Percentiles rank a stretch among this genome's conserved stretches.
phyloP scores from a whole-genome alignment of 1,140 invertebrate species.

The Trichogramma pretiosum region DNA sequence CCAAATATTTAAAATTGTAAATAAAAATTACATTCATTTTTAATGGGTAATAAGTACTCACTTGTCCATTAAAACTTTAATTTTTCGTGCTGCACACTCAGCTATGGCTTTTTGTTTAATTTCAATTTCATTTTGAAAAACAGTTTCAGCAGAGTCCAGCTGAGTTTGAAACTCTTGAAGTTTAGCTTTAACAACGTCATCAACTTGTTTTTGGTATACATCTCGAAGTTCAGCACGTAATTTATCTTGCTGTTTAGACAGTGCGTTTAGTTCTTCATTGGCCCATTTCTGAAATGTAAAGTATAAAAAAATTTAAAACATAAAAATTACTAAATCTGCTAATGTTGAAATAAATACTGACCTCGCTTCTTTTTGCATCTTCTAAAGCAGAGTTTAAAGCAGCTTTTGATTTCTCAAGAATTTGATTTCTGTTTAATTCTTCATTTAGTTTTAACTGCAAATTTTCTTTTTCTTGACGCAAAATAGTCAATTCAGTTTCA shows the following conservation, averaged over 20 bases:
- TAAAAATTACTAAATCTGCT: constrained; percentile 12
- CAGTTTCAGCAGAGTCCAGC: constrained; percentile 57
- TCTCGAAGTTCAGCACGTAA: constrained; percentile 59
- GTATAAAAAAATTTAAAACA: neutral
- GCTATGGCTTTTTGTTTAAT: constrained; percentile 57
- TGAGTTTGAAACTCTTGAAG: constrained; percentile 68
- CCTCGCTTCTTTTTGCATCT: constrained; percentile 45
- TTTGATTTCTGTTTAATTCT: constrained; percentile 42
- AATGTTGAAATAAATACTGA: too few species aligned
- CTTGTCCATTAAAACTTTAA: constrained; percentile 65
- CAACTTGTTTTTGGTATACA: constrained; percentile 71
- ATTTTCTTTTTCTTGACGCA: constrained; percentile 48
- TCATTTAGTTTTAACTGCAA: constrained; percentile 46
- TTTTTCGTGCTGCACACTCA: constrained; percentile 60
- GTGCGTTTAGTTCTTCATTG: constrained; percentile 48
- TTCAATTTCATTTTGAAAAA: constrained; percentile 55
- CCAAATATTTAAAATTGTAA: constrained; percentile 4
- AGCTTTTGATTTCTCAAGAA: constrained; percentile 46
- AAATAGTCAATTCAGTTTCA: constrained; percentile 46
- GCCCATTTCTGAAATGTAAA: constrained; percentile 41
- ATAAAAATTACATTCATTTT: constrained; percentile 2
- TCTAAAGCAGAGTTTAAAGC: constrained; percentile 42
- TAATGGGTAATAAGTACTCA: constrained; percentile 34
- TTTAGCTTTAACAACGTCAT: constrained; percentile 65
- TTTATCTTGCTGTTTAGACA: constrained; percentile 52